phyloP scores from a whole-genome alignment of 2,113 vertebrate genomes.

The Tamias sibiricus region DNA sequence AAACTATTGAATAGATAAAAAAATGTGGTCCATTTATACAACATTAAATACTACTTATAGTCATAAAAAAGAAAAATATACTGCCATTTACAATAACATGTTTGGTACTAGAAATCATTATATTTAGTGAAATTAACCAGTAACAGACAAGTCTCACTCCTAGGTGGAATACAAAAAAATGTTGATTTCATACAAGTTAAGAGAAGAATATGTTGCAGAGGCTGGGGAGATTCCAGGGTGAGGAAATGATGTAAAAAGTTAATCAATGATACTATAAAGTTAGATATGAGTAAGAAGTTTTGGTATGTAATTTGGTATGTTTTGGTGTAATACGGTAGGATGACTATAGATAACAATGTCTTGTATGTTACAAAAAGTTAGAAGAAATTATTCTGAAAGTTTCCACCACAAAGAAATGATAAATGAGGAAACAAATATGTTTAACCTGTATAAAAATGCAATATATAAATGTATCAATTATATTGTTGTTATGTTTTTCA shows the following conservation, averaged over 20 bases:
- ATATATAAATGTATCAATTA: not conserved
- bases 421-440: not conserved
- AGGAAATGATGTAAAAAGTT: not conserved
- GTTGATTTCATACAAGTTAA: not conserved
- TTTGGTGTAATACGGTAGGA: not conserved
- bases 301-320: not conserved
- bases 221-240: not conserved
- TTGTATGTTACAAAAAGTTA: not conserved
- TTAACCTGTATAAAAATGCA: not conserved
- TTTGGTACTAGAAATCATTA: not conserved
- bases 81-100: not conserved
- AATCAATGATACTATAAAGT: fast-evolving
- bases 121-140: not conserved
- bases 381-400: not conserved
- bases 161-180: not conserved
- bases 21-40: not conserved
- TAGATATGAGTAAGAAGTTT: not conserved
- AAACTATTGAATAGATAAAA: too few relatives aligned
- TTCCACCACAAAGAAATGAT: not conserved
- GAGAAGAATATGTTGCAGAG: not conserved
- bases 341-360: not conserved
- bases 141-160: fast-evolving
- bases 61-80: not conserved
- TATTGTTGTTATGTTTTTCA: too few relatives aligned
- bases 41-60: not conserved